These are phyloP conservation scores for Drosophila testacea DNA, from an alignment of 2,888 invertebrate genomes.

Conservation along the genomic window DNA sequence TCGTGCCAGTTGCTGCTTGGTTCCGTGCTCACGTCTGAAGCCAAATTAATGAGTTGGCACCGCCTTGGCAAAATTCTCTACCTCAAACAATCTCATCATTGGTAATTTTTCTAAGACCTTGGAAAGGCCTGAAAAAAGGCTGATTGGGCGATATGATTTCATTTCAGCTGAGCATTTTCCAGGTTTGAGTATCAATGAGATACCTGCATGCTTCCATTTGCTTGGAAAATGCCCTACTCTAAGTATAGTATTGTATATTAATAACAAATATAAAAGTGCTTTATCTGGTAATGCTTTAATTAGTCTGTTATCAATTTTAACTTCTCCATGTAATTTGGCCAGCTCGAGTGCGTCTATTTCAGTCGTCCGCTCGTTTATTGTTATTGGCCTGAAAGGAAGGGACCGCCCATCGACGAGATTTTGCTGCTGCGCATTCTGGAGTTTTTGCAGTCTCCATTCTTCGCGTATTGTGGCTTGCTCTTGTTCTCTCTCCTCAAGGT, in stretches of 20 bases:
- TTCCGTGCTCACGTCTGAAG: too few species aligned
- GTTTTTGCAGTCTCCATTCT: not conserved
- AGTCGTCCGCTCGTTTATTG: not conserved
- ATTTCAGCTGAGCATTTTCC: not conserved
- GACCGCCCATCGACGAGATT: not conserved
- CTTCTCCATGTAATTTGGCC: constrained; percentile 10
- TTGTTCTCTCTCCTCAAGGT: not conserved
- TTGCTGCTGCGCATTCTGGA: not conserved
- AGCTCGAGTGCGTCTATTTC: not conserved
- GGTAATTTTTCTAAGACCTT: not conserved
- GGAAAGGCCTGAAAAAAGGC: not conserved
- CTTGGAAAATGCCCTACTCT: not conserved
- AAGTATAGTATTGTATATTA: constrained; percentile 1
- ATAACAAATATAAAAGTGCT: not conserved
- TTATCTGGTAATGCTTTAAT: not conserved
- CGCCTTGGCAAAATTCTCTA: too few species aligned
- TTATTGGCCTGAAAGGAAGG: not conserved
- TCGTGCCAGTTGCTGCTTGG: too few species aligned
- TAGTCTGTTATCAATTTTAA: not conserved
- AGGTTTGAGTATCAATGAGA: constrained; percentile 2
- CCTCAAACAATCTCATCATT: not conserved
- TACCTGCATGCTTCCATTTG: constrained; percentile 1
- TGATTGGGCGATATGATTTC: not conserved
- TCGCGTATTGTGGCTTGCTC: not conserved
- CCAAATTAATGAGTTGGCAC: too few species aligned